These are phyloP conservation scores for Drosophila mayaguana DNA, from an alignment of 2,888 invertebrate species.

Conservation along the genomic window DNA sequence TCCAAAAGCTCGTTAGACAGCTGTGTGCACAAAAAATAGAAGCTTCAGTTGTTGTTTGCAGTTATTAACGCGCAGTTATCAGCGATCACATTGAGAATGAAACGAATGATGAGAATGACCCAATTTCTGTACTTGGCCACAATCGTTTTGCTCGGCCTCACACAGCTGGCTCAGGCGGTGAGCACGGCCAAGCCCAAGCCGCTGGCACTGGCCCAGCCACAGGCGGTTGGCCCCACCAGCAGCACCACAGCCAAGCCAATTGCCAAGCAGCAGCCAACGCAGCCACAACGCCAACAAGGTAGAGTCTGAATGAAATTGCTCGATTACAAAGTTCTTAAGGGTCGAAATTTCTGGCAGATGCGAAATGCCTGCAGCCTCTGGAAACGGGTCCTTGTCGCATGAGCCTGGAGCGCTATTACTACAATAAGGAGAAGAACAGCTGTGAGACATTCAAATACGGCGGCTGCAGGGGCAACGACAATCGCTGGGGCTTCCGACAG, in stretches of 20 bases:
- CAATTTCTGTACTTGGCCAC: slow-evolving; percentile 54
- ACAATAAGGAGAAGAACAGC: slow-evolving; percentile 71
- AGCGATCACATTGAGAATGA: slow-evolving; percentile 36
- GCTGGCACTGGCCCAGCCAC: slow-evolving; percentile 16
- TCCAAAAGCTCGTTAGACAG: slow-evolving; percentile 20
- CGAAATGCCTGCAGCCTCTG: slow-evolving; percentile 77
- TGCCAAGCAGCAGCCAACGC: slow-evolving; percentile 12
- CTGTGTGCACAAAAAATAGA: slow-evolving; percentile 25
- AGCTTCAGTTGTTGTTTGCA: slow-evolving; percentile 59
- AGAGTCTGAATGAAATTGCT: background rate
- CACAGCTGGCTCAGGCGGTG: slow-evolving; percentile 45
- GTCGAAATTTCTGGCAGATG: slow-evolving; percentile 53
- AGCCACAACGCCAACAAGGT: slow-evolving; percentile 48
- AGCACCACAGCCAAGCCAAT: slow-evolving; percentile 10
- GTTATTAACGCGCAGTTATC: slow-evolving; percentile 63
- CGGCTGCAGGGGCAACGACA: slow-evolving; percentile 82
- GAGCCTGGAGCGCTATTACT: slow-evolving; percentile 80
- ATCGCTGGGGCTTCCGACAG: slow-evolving; percentile 76
- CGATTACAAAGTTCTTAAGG: background rate
- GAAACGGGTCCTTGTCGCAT: slow-evolving; percentile 82
- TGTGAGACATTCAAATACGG: slow-evolving; percentile 82
- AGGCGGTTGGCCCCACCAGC: slow-evolving; percentile 13
- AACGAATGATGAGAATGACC: slow-evolving; percentile 36
- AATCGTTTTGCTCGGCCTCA: slow-evolving; percentile 43
- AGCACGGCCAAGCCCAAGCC: slow-evolving; percentile 50